Conservation (phyloP, 2,113 vertebrate genomes). For the Delphinapterus leucas region DNA sequence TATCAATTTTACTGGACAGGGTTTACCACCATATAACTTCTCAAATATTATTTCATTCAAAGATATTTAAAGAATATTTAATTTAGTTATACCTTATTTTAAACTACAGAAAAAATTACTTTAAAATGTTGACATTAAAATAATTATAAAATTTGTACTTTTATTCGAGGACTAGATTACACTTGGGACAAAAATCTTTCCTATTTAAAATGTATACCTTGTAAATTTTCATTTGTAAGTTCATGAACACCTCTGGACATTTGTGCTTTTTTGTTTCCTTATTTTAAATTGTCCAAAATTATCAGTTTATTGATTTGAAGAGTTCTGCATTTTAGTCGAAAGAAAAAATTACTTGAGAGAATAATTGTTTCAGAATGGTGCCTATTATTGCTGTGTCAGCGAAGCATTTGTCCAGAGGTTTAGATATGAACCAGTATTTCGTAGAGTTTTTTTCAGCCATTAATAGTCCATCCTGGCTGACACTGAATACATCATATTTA, state of each 20-base stretch:
- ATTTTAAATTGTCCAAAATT: constrained; percentile 49
- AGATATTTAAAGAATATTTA: not conserved
- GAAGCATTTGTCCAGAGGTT: constrained; percentile 40
- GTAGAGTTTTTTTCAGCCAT: not conserved
- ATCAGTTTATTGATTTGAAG: constrained; percentile 30
- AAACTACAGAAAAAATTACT: constrained; percentile 10
- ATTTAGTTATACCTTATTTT: constrained; percentile 44
- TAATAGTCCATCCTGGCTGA: constrained; percentile 41
- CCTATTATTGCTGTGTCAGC: not conserved
- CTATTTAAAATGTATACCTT: constrained; percentile 51
- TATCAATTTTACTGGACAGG: not conserved
- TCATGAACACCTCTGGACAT: not conserved
- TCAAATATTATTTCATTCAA: not conserved
- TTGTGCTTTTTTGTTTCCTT: constrained; percentile 42
- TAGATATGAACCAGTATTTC: not conserved
- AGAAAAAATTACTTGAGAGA: constrained; percentile 50
- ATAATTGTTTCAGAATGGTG: constrained; percentile 43
- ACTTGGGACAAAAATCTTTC: constrained; percentile 24
- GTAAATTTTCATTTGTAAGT: constrained; percentile 60
- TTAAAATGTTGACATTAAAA: constrained; percentile 24
- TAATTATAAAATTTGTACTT: not conserved
- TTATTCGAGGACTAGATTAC: constrained; percentile 48
- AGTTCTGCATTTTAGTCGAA: constrained; percentile 47
- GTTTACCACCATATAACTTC: not conserved
- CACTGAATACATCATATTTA: constrained; percentile 16